phyloP scores from a whole-genome alignment of 35 echinoderm and acorn worm genomes.

The Lytechinus pictus region DNA sequence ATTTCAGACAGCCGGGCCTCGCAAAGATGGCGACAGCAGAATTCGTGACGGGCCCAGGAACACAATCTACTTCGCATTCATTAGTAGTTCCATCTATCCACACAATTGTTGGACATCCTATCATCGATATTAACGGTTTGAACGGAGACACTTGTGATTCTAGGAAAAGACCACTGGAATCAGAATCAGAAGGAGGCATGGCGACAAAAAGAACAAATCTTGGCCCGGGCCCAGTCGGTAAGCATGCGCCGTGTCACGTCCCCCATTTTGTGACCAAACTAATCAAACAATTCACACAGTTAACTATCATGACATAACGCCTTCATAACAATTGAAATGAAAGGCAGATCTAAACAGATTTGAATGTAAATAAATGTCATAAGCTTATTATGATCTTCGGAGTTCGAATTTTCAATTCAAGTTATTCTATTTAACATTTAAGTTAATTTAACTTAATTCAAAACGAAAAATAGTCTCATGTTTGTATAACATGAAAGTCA shows the following conservation, averaged over 20 bases:
- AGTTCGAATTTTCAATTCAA: no score
- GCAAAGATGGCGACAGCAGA: constrained; percentile 95
- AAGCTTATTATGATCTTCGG: no score
- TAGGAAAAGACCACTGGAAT: constrained; percentile 88
- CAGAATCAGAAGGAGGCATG: constrained; percentile 67
- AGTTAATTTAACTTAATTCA: no score
- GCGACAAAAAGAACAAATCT: constrained; percentile 54
- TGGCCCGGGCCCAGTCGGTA: not conserved
- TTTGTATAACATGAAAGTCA: no score
- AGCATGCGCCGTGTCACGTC: not conserved
- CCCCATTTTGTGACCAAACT: not conserved
- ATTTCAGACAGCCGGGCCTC: constrained; percentile 47
- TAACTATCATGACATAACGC: not conserved
- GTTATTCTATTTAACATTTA: no score
- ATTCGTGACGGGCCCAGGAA: constrained; percentile 66
- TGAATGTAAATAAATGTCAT: no score
- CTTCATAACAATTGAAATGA: no score
- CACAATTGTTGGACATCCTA: constrained; percentile 79
- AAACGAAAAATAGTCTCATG: no score
- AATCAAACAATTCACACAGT: not conserved
- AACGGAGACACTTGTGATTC: constrained; percentile 87
- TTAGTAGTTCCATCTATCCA: constrained; percentile 66
- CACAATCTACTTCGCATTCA: constrained; percentile 51
- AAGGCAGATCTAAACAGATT: no score
- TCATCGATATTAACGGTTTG: constrained; percentile 91